phyloP scores from a whole-genome alignment of 2,888 invertebrate genomes.

The Dasypogon diadema region DNA sequence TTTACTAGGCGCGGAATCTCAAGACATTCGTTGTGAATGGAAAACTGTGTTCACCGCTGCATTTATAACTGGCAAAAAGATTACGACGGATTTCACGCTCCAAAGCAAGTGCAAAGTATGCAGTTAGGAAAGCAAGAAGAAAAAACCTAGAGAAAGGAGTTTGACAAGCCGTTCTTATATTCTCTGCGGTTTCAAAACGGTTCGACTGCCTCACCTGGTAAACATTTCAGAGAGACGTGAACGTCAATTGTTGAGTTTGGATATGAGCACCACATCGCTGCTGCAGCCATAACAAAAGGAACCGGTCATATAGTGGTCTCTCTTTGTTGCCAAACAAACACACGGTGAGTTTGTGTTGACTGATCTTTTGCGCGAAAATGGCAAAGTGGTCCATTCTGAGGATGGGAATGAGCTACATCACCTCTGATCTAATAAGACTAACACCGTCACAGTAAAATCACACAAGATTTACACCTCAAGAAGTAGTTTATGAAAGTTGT shows the following conservation, averaged over 20 bases:
- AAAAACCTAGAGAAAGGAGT: constrained; percentile 38
- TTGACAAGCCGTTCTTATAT: constrained; percentile 27
- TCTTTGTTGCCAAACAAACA: not conserved
- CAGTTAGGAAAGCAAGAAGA: constrained; percentile 23
- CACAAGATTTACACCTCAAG: constrained; percentile 22
- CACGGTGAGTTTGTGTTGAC: not conserved
- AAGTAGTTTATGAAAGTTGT: constrained; percentile 49
- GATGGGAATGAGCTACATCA: constrained; percentile 30
- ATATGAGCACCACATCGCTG: not conserved
- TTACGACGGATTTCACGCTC: constrained; percentile 20
- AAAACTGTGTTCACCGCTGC: constrained; percentile 27
- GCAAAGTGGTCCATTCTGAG: constrained; percentile 43
- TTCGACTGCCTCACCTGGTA: not conserved
- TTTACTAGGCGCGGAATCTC: not conserved
- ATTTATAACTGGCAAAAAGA: constrained; percentile 19
- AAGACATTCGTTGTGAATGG: constrained; percentile 26
- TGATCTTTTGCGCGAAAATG: not conserved
- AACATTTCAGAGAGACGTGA: not conserved
- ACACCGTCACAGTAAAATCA: not conserved
- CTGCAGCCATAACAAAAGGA: not conserved
- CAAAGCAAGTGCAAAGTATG: constrained; percentile 44
- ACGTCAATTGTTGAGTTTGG: not conserved
- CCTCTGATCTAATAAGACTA: constrained; percentile 10
- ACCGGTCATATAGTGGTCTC: not conserved
- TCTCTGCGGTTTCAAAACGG: not conserved